Conservation (phyloP, 2,888 invertebrate genomes). For the Lasioglossum figueresi region DNA sequence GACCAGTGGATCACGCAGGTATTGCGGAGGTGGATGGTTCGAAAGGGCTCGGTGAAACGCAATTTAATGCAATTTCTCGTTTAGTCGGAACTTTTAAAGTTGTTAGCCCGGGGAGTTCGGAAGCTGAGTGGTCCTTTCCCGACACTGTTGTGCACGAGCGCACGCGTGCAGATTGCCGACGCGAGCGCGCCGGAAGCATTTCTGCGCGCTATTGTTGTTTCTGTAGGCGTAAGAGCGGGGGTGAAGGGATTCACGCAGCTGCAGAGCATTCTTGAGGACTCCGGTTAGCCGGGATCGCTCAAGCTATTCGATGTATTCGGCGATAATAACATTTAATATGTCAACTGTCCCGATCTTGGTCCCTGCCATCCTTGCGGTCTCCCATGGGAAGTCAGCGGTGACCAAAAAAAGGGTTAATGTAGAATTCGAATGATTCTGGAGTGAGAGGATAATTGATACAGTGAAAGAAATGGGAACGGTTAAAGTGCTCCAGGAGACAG, state of each 20-base stretch:
- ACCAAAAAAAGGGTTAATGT: background rate
- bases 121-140: conserved; percentile 62
- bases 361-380: background rate
- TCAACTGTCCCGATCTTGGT: background rate
- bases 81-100: conserved; percentile 71
- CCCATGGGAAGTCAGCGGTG: background rate
- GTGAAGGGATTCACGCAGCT: background rate
- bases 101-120: conserved; percentile 64
- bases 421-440: no score
- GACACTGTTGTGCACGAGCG: conserved; percentile 40
- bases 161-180: conserved; percentile 40
- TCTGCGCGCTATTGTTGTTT: conserved; percentile 7
- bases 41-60: conserved; percentile 59
- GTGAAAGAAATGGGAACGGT: background rate
- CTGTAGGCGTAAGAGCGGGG: background rate
- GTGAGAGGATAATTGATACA: no score
- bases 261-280: background rate
- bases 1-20: background rate
- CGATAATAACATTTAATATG: background rate
- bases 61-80: conserved; percentile 75
- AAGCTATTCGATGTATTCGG: background rate
- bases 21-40: background rate
- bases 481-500: background rate
- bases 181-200: conserved; percentile 26
- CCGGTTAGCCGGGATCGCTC: background rate